phyloP scores from a whole-genome alignment of 1,140 invertebrate species.

The Hycleus cichorii region DNA sequence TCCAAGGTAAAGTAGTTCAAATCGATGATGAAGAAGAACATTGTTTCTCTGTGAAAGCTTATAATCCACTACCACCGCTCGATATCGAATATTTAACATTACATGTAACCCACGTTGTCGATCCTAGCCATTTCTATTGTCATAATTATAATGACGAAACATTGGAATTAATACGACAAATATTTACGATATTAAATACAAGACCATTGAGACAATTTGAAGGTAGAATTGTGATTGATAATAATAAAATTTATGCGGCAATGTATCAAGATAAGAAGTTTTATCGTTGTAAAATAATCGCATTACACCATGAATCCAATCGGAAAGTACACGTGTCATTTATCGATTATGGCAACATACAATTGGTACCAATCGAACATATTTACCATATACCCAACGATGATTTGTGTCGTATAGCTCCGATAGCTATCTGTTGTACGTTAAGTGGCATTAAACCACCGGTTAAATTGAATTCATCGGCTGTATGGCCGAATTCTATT shows the following conservation, averaged over 20 bases:
- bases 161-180: conserved; percentile 21
- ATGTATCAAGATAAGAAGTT: conserved; percentile 31
- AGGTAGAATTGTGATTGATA: background rate
- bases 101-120: conserved; percentile 31
- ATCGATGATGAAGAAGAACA: conserved; percentile 9
- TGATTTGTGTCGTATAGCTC: conserved; percentile 30
- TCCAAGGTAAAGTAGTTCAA: conserved; percentile 15
- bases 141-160: conserved; percentile 43
- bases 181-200: conserved; percentile 31
- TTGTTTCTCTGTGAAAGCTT: conserved; percentile 20
- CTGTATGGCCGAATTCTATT: too few species aligned
- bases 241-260: background rate
- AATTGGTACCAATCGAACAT: conserved; percentile 35
- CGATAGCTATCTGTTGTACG: conserved; percentile 64
- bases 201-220: conserved; percentile 15
- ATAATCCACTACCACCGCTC: conserved; percentile 21
- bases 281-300: conserved; percentile 39
- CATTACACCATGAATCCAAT: conserved; percentile 4
- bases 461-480: too few species aligned
- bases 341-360: conserved; percentile 70
- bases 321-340: conserved; percentile 50
- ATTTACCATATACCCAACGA: conserved; percentile 36
- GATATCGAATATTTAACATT: conserved; percentile 23
- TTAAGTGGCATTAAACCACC: conserved; percentile 43
- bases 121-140: conserved; percentile 56